phyloP scores from a whole-genome alignment of 2,113 vertebrate genomes.

The Protomyctophum bolini region DNA sequence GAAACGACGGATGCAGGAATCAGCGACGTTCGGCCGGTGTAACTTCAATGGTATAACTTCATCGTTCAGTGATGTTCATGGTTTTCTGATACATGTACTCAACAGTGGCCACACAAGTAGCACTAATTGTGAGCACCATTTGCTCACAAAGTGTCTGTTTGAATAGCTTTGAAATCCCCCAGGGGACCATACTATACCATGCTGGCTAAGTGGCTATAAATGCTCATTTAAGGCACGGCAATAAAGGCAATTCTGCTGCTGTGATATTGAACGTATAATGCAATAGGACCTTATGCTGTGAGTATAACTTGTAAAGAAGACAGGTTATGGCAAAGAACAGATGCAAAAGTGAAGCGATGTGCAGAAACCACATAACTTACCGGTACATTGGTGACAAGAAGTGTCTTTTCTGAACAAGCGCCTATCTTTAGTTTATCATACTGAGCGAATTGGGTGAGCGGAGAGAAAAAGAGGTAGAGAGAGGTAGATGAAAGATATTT shows the following conservation, averaged over 20 bases:
- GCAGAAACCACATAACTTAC: conserved; percentile 9
- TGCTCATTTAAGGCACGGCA: neutral
- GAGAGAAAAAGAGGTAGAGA: conserved; percentile 11
- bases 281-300: neutral
- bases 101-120: too few relatives aligned
- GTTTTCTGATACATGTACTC: too few relatives aligned
- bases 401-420: neutral
- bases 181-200: neutral
- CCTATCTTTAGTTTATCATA: conserved; percentile 6
- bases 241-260: neutral
- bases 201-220: neutral
- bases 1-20: too few relatives aligned
- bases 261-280: neutral
- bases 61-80: too few relatives aligned
- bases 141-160: neutral
- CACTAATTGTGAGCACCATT: too few relatives aligned
- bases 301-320: neutral
- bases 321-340: conserved; percentile 7
- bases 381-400: neutral
- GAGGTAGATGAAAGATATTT: conserved; percentile 2
- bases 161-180: neutral
- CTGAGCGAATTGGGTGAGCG: conserved; percentile 19
- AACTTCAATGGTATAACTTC: too few relatives aligned
- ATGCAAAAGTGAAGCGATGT: conserved; percentile 22
- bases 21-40: too few relatives aligned